Percentiles rank a stretch among this genome's conserved stretches.
Conservation (phyloP, 2,113 vertebrate species). For the Periophthalmus modestus region DNA sequence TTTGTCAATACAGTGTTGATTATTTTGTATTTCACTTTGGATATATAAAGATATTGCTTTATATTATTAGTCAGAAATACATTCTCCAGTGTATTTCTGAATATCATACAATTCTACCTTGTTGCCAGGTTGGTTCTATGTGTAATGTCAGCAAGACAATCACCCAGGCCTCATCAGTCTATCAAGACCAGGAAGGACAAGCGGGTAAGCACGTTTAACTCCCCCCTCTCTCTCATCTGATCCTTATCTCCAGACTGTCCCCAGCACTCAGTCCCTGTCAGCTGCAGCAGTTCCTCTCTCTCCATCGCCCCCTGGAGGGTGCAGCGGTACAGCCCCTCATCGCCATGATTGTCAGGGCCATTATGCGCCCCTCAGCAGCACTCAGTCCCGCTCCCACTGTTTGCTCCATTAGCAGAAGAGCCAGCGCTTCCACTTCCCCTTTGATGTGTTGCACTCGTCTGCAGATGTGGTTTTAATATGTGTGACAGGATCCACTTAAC, state of each 20-base stretch:
- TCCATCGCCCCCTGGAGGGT: constrained; percentile 50
- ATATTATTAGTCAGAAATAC: too few species aligned
- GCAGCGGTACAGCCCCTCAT: constrained; percentile 54
- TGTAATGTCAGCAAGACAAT: neutral
- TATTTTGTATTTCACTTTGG: too few species aligned
- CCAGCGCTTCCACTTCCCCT: constrained; percentile 56
- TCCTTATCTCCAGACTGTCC: constrained; percentile 68
- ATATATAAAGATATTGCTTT: too few species aligned
- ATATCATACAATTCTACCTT: too few species aligned
- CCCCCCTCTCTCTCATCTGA: constrained; percentile 25
- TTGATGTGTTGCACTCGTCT: constrained; percentile 66
- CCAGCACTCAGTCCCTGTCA: constrained; percentile 51
- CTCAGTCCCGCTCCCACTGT: constrained; percentile 46
- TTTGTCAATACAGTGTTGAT: too few species aligned
- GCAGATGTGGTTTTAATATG: constrained; percentile 70
- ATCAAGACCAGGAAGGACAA: constrained; percentile 69
- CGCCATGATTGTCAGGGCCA: constrained; percentile 72
- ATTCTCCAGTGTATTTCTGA: too few species aligned
- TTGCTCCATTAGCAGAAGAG: constrained; percentile 61
- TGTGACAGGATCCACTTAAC: constrained; percentile 72
- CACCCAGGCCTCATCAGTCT: constrained; percentile 56
- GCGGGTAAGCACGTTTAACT: constrained; percentile 61
- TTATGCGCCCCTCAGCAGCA: constrained; percentile 59
- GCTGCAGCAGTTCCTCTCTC: constrained; percentile 41
- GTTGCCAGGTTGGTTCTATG: neutral